Evolutionary conservation across 2,113 vertebrate genomes (phyloP), one percentile per base, ranked within the genome.

Genomic region (Nematolebias whitei): DNA sequence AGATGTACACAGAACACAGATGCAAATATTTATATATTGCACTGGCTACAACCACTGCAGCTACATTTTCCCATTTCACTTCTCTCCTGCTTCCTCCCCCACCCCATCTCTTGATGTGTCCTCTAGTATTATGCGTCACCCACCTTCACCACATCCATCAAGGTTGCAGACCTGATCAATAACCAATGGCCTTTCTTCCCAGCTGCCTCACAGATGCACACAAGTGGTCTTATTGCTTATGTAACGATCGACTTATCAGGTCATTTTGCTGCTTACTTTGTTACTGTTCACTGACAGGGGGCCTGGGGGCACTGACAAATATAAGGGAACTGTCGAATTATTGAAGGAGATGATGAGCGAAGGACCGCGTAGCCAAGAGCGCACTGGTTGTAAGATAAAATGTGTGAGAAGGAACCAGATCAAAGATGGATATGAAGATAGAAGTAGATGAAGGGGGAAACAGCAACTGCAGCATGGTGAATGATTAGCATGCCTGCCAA

Each of bases 181-280:
- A 77, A 49, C 52, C 64, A 18, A 57, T 52, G 76, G 81, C 74
- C 70, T 85, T 80, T 76, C 72, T 50, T 76, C 67, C 72, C 63
- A 64, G 71, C 57, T n/a, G 59, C 72, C 72, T 78, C 11, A 24
- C 65, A 82, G 78, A 78, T 15, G 26, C 39, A 66, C 77, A 80
- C 79, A 78, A 80, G 71, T 80, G 78, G 74, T 80, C 76, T 70
- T 76, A 77, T 81, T 76, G 75, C 68, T 89, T 88, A 87, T 71
- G 78, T 80, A 89, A 89, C 66, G 15, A 85, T 79, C 14, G 45
- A 82, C 84, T 85, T 86, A 91, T 88, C 72, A 69, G 78, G 64
- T 89, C 71, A 79, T 90, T 87, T 82, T 74, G 57, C 71, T 64
- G 71, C 80, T 84, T 84, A 78, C 71, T 89, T 85, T 87, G 82